Percentiles rank a stretch among this genome's conserved stretches.
These are phyloP conservation scores for Habrosyne pyritoides DNA, from an alignment of 2,888 invertebrate genomes.

Conservation along the genomic window DNA sequence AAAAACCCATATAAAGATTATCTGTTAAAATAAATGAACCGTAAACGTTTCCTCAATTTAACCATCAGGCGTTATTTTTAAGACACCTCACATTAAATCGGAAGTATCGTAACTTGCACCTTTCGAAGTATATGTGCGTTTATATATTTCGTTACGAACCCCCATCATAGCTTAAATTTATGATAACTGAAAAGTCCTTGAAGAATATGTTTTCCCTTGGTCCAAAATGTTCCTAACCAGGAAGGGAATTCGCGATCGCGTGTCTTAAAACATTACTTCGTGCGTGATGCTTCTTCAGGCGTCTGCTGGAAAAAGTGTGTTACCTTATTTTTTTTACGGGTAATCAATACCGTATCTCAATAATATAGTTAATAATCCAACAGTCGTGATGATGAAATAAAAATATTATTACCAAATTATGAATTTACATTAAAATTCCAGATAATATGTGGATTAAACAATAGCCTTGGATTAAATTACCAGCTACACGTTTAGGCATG, in stretches of 20 bases:
- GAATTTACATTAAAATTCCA: too few species aligned
- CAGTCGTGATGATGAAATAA: too few species aligned
- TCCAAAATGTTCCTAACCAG: constrained; percentile 50
- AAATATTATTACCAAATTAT: too few species aligned
- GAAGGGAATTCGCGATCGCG: constrained; percentile 64
- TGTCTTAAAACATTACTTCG: constrained; percentile 53
- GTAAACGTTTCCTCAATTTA: too few species aligned
- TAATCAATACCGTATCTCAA: constrained; percentile 50
- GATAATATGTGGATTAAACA: too few species aligned
- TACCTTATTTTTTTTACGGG: constrained; percentile 28
- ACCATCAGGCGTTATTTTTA: background rate
- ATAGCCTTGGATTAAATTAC: too few species aligned
- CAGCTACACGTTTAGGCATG: too few species aligned
- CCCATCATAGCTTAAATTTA: constrained; percentile 45
- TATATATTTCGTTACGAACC: constrained; percentile 15
- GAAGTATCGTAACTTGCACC: constrained; percentile 3
- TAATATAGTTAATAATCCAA: background rate
- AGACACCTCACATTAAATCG: background rate
- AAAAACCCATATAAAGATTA: background rate
- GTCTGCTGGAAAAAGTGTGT: constrained; percentile 58
- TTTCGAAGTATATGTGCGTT: constrained; percentile 25
- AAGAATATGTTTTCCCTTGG: constrained; percentile 50
- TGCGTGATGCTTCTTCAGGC: constrained; percentile 60
- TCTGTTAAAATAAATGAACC: too few species aligned
- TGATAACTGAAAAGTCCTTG: constrained; percentile 62